phyloP scores from a whole-genome alignment of 1,140 invertebrate genomes.

The Lordiphosa collinella region DNA sequence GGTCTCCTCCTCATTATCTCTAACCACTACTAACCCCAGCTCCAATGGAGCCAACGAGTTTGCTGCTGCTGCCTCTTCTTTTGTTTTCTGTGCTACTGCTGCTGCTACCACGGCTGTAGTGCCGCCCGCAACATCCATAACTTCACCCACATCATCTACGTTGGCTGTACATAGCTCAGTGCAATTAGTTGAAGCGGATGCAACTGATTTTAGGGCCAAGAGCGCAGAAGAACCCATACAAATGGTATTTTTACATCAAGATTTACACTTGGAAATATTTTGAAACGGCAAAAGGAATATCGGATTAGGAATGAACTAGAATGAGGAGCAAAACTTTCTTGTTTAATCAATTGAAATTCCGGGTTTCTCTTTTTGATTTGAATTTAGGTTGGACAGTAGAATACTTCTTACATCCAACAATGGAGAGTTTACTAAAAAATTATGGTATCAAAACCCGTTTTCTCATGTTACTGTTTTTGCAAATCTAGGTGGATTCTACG shows the following conservation, averaged over 20 bases:
- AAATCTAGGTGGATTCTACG: no score
- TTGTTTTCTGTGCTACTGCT: slow-evolving; percentile 37
- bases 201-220: slow-evolving; percentile 21
- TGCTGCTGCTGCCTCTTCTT: slow-evolving; percentile 8
- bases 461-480: no score
- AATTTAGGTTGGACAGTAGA: no score
- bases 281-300: slow-evolving; percentile 39
- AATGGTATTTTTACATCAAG: slow-evolving; percentile 45
- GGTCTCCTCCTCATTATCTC: slow-evolving; percentile 12
- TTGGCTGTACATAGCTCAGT: slow-evolving; percentile 30
- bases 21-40: slow-evolving; percentile 21
- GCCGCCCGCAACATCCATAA: slow-evolving; percentile 15
- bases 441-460: no score
- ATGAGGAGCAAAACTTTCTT: no score
- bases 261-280: slow-evolving; percentile 15
- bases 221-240: slow-evolving; percentile 29
- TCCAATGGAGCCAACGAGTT: slow-evolving; percentile 22
- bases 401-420: no score
- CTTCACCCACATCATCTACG: slow-evolving; percentile 24
- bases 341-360: no score
- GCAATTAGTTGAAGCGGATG: slow-evolving; percentile 8
- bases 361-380: no score
- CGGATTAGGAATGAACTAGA: no score
- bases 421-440: no score
- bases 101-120: slow-evolving; percentile 3